Base-by-base conservation (phyloP, 2,888 invertebrate species). In the Saturnia japonica region DNA sequence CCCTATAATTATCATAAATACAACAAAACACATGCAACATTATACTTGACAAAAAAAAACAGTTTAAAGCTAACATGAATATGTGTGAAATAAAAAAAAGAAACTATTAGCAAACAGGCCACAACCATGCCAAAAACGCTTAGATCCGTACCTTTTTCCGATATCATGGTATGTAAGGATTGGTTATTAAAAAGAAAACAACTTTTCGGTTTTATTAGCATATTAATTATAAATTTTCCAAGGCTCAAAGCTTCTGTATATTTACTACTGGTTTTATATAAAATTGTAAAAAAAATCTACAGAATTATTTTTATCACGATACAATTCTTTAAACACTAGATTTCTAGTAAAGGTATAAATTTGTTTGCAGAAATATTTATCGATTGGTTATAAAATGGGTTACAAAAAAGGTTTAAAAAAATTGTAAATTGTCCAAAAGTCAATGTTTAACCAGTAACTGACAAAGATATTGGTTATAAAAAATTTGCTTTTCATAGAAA, bases 191-290 rank as follows among this genome's bases (percentile, higher is more conserved):
- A 81, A 81, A 78, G 79, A 79, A 85, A 85, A 88, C 79, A 81
- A 82, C 79, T 80, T 72, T 77, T 81, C 72, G 11, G 73, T 82
- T 83, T 87, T 89, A 91, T 90, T 91, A 89, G 90, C 91, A 85
- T 87, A 88, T 85, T 88, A 86, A 83, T 82, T n/a, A 60, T 40
- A 40, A 40, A 64, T 64, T 9, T n/a, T 8, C 1, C 64, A 64
- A 64, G 40, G 64, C 40, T 64, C 40, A 64, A 64, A 40, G 40
- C 34, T 40, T 19, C 16, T 64, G 12, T 19, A 19, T 51, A 40
- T n/a, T 19, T 40, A 40, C n/a, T 64, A 34, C 14, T 3, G 62
- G 64, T 64, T 64, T 34, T 40, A n/a, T 40, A 64, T 64, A 40
- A 40, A 64, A 64, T 40, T 40, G n/a, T 40, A 64, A 64, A 64